Evolutionary conservation across 2,113 vertebrate species (phyloP).

Genomic region (Chionodraco myersi): DNA sequence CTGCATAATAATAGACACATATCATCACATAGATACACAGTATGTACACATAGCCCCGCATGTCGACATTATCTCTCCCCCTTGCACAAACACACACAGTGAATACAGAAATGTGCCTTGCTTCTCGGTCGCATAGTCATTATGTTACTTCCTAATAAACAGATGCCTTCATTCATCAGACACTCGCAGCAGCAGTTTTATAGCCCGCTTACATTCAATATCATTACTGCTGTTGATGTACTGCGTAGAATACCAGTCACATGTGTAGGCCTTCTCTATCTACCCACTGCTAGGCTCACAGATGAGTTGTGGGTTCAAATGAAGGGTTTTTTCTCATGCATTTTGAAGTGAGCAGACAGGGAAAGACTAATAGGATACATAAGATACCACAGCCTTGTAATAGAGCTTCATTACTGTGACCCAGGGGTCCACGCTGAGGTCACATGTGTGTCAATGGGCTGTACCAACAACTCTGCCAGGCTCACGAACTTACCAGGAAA

Average conservation of each 20-base stretch:
- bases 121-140: conserved; percentile 45
- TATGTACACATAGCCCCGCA: conserved; percentile 56
- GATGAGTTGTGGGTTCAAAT: conserved; percentile 19
- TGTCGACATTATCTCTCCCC: conserved; percentile 62
- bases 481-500: background rate
- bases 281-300: background rate
- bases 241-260: conserved; percentile 39
- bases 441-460: conserved; percentile 2
- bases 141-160: conserved; percentile 72
- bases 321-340: background rate
- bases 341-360: background rate
- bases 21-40: conserved; percentile 57
- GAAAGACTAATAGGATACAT: background rate
- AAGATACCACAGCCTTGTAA: conserved; percentile 16
- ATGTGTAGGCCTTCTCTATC: conserved; percentile 27
- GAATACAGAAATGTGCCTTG: conserved; percentile 50
- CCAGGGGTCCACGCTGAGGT: background rate
- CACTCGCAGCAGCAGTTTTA: conserved; percentile 59
- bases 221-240: conserved; percentile 44
- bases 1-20: conserved; percentile 71
- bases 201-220: conserved; percentile 59
- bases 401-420: conserved; percentile 1
- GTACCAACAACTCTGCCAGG: conserved; percentile 3
- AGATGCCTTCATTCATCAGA: conserved; percentile 75
- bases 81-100: conserved; percentile 40